Conservation (phyloP, 35 echinoderm and acorn worm species). For the Acanthaster planci region DNA sequence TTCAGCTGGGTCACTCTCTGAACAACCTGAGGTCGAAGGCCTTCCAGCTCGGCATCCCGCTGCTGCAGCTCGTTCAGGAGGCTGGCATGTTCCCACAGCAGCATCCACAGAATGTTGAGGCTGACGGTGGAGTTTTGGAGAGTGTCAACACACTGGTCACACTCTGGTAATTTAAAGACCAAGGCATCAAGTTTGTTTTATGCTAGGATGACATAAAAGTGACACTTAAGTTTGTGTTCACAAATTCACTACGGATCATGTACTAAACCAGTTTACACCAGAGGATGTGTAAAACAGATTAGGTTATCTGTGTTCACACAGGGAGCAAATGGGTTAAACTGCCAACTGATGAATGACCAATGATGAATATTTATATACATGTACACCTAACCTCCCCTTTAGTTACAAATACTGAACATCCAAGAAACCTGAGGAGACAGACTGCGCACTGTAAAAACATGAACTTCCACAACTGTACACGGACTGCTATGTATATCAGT, state of each 20-base stretch:
- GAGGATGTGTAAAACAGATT: too few relatives aligned
- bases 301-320: too few relatives aligned
- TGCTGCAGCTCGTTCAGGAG: constrained; percentile 55
- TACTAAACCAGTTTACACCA: too few relatives aligned
- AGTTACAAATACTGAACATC: too few relatives aligned
- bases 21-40: constrained; percentile 37
- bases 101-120: constrained; percentile 40
- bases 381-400: too few relatives aligned
- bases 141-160: constrained; percentile 88
- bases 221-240: background rate
- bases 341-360: too few relatives aligned
- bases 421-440: too few relatives aligned
- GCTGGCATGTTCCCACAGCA: constrained; percentile 36
- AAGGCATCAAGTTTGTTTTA: background rate
- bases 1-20: constrained; percentile 25
- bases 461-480: too few relatives aligned
- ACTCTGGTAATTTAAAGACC: constrained; percentile 46
- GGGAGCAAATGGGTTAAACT: too few relatives aligned
- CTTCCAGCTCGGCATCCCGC: constrained; percentile 46
- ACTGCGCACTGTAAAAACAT: too few relatives aligned
- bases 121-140: constrained; percentile 60
- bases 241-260: background rate
- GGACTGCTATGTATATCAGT: too few relatives aligned
- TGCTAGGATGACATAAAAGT: background rate
- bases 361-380: too few relatives aligned